Evolutionary conservation across 2,113 vertebrate genomes (phyloP).

Genomic region (Alligator sinensis): DNA sequence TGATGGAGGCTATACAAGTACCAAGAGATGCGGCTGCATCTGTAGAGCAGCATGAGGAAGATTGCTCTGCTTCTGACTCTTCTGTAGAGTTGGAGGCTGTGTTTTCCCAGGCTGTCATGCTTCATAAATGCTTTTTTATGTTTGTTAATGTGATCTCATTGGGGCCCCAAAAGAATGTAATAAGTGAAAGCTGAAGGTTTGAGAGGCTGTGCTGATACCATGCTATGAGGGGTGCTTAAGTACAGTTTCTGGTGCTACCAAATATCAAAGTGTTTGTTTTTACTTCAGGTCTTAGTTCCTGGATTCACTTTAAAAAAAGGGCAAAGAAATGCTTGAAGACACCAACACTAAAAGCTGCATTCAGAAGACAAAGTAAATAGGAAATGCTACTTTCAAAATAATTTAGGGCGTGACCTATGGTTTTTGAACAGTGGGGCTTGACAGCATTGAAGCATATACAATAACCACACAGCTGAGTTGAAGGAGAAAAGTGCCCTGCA

Average conservation of each 20-base stretch:
- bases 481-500: not conserved
- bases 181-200: not conserved
- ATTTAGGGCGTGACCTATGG: not conserved
- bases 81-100: not conserved
- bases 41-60: not conserved
- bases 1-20: not conserved
- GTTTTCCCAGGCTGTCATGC: constrained; percentile 7
- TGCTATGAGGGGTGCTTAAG: fast-evolving
- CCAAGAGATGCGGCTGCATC: not conserved
- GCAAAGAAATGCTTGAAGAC: fast-evolving
- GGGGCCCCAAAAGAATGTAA: not conserved
- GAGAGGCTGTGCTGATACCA: not conserved
- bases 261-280: fast-evolving
- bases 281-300: fast-evolving
- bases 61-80: not conserved
- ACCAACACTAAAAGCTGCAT: fast-evolving
- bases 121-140: constrained; percentile 18
- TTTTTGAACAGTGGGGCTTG: not conserved
- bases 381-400: not conserved
- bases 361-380: fast-evolving
- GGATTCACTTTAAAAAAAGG: fast-evolving
- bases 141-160: not conserved
- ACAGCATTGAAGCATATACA: fast-evolving
- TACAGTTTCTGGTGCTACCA: not conserved
- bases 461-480: not conserved